Base-by-base conservation (phyloP, 2,888 invertebrate species). In the Lysandra coridon region DNA sequence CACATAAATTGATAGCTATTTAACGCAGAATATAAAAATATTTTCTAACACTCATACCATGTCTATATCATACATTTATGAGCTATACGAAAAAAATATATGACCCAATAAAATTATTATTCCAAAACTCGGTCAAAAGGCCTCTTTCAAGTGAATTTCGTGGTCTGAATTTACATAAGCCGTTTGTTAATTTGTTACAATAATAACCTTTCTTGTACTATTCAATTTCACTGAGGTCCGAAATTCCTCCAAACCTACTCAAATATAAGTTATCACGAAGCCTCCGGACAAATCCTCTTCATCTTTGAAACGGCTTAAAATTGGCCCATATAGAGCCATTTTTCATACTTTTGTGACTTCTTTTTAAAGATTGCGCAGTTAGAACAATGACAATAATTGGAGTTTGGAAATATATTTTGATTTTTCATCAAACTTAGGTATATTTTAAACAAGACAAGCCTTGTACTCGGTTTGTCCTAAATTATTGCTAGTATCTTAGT, bases 281-380 rank as follows among this genome's bases (percentile, higher is more conserved):
- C 69, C 14, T 69, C 69, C 33, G 33, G 69, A 69, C 69, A 69
- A 69, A 64, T 64, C 64, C 64, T 30, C 30, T 64, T 64, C 30
- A 64, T 0, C 30, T 64, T 64, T 12, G 23, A 30, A 23, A 64
- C 23, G 62, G 62, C 62, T 64, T 64, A 62, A 10, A 62, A 23
- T 30, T 64, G 4, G 33, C 69, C 69, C 69, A 30, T 69, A 69
- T 69, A 69, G 33, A 69, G 69, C 33, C 4, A 33, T 69, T 69
- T 69, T 33, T 33, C 33, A 33, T 14, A 14, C 64, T 23, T 64
- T 10, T 30, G 64, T 64, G 64, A 64, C 64, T 23, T 30, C 30
- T 30, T 30, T 64, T 64, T 64, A 5, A 64, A 5, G 23, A 62
- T 10, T 57, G 57, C 17, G 14, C 17, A 57, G 57, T 57, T 57